Evolutionary conservation across 2,888 invertebrate species (phyloP).

Genomic region (Nephrotoma appendiculata): DNA sequence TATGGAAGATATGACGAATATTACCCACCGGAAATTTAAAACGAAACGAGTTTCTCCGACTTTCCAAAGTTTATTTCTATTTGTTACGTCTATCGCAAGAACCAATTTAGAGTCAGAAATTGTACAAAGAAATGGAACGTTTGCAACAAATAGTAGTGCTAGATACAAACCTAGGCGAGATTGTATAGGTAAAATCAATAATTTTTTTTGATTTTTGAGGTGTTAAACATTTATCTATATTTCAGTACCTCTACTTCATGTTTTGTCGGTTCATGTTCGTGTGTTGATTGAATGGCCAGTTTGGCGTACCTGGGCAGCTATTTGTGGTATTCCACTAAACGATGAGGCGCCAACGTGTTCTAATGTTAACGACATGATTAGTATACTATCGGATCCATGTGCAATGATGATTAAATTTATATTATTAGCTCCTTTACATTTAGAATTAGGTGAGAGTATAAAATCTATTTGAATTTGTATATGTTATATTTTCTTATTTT

Average conservation of each 20-base stretch:
- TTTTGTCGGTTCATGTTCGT: constrained; percentile 73
- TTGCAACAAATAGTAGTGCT: constrained; percentile 42
- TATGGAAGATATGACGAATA: constrained; percentile 88
- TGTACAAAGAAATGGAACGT: constrained; percentile 74
- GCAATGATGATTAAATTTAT: constrained; percentile 78
- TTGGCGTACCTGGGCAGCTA: constrained; percentile 34
- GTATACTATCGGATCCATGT: constrained; percentile 73
- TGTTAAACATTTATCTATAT: constrained; percentile 14
- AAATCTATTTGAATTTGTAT: neutral
- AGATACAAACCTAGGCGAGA: constrained; percentile 62
- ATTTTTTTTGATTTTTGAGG: neutral
- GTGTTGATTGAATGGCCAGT: constrained; percentile 48
- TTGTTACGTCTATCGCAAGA: constrained; percentile 77
- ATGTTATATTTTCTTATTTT: constrained; percentile 14
- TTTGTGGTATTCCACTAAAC: constrained; percentile 28
- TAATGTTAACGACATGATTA: constrained; percentile 41
- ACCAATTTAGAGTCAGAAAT: constrained; percentile 89
- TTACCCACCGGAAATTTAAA: constrained; percentile 54
- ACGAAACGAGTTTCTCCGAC: constrained; percentile 51
- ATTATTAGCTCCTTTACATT: constrained; percentile 66
- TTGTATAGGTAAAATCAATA: constrained; percentile 47
- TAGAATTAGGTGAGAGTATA: constrained; percentile 59
- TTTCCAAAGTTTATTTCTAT: constrained; percentile 66
- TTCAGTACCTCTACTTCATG: constrained; percentile 75
- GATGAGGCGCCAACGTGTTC: constrained; percentile 27